phyloP scores from a whole-genome alignment of 2,888 invertebrate species.

The Cantharis rufa region DNA sequence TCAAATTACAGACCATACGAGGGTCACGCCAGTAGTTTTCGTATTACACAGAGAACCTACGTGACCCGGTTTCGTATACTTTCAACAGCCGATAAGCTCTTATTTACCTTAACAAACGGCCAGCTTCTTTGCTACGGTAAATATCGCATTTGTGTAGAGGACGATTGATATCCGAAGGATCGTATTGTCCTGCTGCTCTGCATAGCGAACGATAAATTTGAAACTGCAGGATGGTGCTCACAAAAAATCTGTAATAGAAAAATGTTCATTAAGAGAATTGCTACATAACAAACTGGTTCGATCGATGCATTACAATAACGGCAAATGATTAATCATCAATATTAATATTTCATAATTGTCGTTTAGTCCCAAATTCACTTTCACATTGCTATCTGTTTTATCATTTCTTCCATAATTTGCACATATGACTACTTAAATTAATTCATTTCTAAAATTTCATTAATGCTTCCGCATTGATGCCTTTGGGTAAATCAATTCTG shows the following conservation, averaged over 20 bases:
- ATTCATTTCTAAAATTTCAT: neutral
- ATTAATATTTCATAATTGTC: neutral
- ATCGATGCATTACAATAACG: neutral
- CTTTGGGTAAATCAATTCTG: neutral
- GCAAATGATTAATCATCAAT: neutral
- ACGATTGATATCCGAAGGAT: slow-evolving; percentile 69
- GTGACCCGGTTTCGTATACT: neutral
- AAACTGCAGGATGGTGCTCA: slow-evolving; percentile 90
- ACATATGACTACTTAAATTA: neutral
- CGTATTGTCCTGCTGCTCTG: slow-evolving; percentile 79
- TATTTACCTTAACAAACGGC: slow-evolving; percentile 78
- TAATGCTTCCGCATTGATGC: neutral
- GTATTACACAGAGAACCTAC: neutral
- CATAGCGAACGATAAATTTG: slow-evolving; percentile 88
- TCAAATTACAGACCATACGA: neutral
- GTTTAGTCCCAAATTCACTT: neutral
- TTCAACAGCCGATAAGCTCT: neutral
- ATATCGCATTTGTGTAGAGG: slow-evolving; percentile 91
- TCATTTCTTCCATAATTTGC: neutral
- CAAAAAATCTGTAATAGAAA: slow-evolving; percentile 83
- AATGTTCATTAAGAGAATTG: neutral
- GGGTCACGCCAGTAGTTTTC: neutral
- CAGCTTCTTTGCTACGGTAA: slow-evolving; percentile 86
- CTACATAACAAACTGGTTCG: neutral
- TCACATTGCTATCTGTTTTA: neutral